Evolutionary conservation across 92 coral and sea anemone genomes (phyloP).

Genomic region (Scolanthus callimorphus): DNA sequence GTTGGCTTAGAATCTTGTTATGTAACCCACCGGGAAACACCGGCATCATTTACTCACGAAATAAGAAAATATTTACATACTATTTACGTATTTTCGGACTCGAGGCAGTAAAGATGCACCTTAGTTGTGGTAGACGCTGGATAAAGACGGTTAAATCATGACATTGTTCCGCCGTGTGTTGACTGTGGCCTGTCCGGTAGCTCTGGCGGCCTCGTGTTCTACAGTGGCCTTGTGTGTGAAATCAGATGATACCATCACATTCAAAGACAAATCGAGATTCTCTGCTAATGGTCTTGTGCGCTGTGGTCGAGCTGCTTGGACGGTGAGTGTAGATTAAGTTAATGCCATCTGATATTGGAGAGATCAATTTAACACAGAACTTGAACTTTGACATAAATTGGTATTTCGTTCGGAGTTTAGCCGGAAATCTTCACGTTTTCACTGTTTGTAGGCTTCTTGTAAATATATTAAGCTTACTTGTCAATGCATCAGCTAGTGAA

Average conservation of each 20-base stretch:
- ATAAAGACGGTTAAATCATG: too few species aligned
- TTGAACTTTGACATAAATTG: background rate
- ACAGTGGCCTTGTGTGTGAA: slow-evolving; percentile 5
- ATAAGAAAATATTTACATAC: too few species aligned
- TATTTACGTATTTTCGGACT: too few species aligned
- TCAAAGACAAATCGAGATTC: slow-evolving; percentile 23
- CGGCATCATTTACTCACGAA: too few species aligned
- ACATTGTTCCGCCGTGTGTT: slow-evolving; percentile 2
- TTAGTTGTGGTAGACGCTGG: too few species aligned
- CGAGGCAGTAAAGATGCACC: too few species aligned
- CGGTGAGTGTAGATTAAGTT: slow-evolving; percentile 29
- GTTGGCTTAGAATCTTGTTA: too few species aligned
- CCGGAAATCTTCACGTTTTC: too few species aligned
- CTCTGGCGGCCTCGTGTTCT: slow-evolving; percentile 13
- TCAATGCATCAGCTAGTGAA: background rate
- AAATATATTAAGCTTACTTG: background rate
- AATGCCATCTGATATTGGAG: background rate
- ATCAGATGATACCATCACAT: background rate
- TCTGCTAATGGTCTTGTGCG: slow-evolving; percentile 68
- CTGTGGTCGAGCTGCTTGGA: slow-evolving; percentile 61
- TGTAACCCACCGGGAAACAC: too few species aligned
- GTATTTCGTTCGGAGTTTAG: too few species aligned
- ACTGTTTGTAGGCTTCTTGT: too few species aligned
- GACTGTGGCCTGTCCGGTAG: slow-evolving; percentile 17
- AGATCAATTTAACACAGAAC: background rate